Conservation (phyloP, 2,797 vertebrate species). For the Cossypha caffra region DNA sequence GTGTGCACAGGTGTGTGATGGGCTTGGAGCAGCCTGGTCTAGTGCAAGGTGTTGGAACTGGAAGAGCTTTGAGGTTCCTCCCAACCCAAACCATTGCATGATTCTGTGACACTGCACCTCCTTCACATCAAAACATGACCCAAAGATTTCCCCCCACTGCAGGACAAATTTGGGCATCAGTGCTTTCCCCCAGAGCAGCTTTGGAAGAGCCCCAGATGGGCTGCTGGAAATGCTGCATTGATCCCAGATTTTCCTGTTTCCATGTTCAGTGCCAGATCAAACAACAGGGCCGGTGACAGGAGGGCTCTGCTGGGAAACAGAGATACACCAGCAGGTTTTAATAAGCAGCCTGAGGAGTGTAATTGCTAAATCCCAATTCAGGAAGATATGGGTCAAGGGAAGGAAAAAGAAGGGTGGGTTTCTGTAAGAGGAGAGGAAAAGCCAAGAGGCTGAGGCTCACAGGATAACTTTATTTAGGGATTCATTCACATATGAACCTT, state of each 20-base stretch:
- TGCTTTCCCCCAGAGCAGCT: neutral
- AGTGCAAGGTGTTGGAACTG: neutral
- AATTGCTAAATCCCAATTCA: neutral
- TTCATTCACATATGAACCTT: neutral
- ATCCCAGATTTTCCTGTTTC: neutral
- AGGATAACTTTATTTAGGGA: neutral
- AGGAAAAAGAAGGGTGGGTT: neutral
- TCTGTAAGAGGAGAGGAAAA: neutral
- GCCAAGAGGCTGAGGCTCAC: neutral
- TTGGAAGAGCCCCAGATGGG: neutral
- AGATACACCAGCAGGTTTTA: accelerated
- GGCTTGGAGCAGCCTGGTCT: neutral
- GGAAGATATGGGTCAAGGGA: neutral
- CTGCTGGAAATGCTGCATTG: neutral
- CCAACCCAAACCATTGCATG: neutral
- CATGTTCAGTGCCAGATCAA: neutral
- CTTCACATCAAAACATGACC: accelerated
- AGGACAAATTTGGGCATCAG: neutral
- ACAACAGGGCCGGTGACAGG: neutral
- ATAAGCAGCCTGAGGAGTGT: neutral
- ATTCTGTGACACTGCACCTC: accelerated
- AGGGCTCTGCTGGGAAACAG: neutral
- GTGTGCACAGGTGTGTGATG: neutral
- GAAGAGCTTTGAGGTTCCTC: neutral
- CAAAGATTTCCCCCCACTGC: accelerated